phyloP scores from a whole-genome alignment of 2,797 vertebrate genomes.

The Mastacembelus armatus region DNA sequence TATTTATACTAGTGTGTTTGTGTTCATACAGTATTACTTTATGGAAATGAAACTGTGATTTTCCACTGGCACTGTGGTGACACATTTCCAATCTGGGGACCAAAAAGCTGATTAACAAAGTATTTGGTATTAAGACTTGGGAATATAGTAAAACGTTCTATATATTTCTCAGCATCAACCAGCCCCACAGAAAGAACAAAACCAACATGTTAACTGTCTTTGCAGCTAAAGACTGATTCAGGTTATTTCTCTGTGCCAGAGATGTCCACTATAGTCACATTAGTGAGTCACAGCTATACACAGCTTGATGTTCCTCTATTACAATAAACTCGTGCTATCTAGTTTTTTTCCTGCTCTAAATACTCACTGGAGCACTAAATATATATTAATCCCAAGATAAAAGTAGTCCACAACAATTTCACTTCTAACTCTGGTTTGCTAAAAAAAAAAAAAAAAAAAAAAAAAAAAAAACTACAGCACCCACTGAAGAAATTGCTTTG shows the following conservation, averaged over 20 bases:
- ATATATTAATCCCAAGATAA: neutral
- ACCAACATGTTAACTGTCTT: neutral
- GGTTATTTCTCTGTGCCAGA: no score
- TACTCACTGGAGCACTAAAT: no score
- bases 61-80: neutral
- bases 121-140: neutral
- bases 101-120: neutral
- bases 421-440: neutral
- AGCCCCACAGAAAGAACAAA: no score
- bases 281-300: neutral
- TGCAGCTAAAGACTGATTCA: neutral
- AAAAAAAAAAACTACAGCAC: neutral
- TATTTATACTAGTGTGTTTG: constrained; percentile 11
- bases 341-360: no score
- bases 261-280: neutral
- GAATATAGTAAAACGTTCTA: no score
- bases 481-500: neutral
- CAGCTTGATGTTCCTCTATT: neutral
- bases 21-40: neutral
- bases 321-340: no score
- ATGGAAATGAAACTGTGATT: neutral
- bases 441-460: no score
- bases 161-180: no score
- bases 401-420: neutral
- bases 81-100: neutral